Percentiles rank a stretch among this genome's conserved stretches.
Conservation (phyloP, 1,140 invertebrate genomes). For the Centruroides vittatus region DNA sequence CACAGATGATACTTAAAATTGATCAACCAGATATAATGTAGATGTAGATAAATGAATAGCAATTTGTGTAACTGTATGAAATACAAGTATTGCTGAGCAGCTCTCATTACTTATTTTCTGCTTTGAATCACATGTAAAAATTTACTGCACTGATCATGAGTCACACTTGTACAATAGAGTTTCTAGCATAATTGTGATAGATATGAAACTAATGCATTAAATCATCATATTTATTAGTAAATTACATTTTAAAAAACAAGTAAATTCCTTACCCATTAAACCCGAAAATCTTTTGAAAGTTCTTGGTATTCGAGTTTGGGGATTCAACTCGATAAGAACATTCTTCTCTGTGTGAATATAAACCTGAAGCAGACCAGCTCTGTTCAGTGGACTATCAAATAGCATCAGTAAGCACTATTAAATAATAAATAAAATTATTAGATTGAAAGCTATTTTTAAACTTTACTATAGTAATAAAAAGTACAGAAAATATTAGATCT, state of each 20-base stretch:
- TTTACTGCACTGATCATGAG: too few species aligned
- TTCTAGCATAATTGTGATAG: neutral
- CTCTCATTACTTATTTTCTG: too few species aligned
- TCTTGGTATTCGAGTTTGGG: constrained; percentile 93
- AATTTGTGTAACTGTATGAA: too few species aligned
- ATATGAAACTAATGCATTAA: neutral
- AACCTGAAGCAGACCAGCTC: constrained; percentile 48
- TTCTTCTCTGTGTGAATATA: constrained; percentile 93
- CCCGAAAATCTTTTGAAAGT: constrained; percentile 98
- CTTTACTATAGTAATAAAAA: too few species aligned
- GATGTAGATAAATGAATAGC: too few species aligned
- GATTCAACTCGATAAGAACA: constrained; percentile 96
- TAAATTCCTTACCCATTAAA: constrained; percentile 64
- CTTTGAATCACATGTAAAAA: too few species aligned
- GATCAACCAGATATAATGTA: too few species aligned
- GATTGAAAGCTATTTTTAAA: too few species aligned
- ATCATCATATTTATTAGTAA: neutral
- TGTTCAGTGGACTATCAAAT: constrained; percentile 83
- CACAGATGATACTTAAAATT: too few species aligned
- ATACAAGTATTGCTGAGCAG: too few species aligned
- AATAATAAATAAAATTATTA: constrained; percentile 1
- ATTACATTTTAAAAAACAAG: constrained; percentile 1
- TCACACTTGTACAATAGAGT: too few species aligned
- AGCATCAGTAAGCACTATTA: constrained; percentile 62
- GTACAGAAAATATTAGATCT: too few species aligned